Base-by-base conservation (phyloP, 2,797 vertebrate species). In the Todus mexicanus region DNA sequence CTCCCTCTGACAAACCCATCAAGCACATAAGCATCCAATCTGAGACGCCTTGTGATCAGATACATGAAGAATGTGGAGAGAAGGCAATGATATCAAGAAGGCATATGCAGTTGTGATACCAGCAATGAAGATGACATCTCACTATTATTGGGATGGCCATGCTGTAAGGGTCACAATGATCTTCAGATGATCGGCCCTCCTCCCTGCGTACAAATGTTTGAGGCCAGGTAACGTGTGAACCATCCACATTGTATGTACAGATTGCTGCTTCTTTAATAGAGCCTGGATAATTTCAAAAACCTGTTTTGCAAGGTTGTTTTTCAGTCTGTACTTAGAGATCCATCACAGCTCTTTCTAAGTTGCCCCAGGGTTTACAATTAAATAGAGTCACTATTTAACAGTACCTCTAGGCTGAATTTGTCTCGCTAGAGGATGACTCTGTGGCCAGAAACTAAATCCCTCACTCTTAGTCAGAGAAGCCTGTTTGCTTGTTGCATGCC, bases 61-160 rank as follows among this genome's bases (percentile, higher is more conserved):
- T 8, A 71, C 27, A 72, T 0, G 0, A 47, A 51, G 35, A 10
- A n/a, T 0, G 0, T 7, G 29, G 33, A 48, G 25, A 60, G 40
- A 51, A 69, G 14, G 29, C n/a, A n/a, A n/a, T 1, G 5, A 3
- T 59, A 43, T 20, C 11, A 50, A 53, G 35, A 73, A 40, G 17
- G 11, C 25, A 51, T 2, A 63, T 0, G 6, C 40, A 77, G 48
- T 3, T 38, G 22, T 19, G 29, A 20, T 10, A 43, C 10, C 31
- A 42, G 19, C 40, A 73, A 8, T 29, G 48, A 80, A 73, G 65
- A 21, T 80, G 38, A 31, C 27, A 73, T 42, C 15, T 37, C 47
- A 43, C 14, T 37, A 7, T 48, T 56, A 14, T 0, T 22, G 16
- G 9, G 11, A 5, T 4, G 26, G 5, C 1, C 37, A 51, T 8